These are phyloP conservation scores for Myotis myotis DNA, from an alignment of 2,797 vertebrate species.

Conservation along the genomic window DNA sequence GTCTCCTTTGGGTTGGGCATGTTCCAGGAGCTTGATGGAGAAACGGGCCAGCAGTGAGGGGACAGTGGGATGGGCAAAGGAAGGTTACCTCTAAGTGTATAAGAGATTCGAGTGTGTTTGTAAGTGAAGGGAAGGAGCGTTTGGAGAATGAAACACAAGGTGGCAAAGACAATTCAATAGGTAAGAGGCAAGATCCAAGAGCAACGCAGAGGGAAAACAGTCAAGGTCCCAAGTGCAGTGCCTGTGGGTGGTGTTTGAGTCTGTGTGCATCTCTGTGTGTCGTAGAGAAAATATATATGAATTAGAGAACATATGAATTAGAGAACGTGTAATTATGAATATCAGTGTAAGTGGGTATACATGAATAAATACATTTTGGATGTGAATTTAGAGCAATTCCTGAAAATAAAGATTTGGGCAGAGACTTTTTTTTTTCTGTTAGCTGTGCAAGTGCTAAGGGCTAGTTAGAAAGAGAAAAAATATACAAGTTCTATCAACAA, in stretches of 20 bases:
- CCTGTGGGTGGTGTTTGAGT: too few species aligned
- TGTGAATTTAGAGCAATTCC: background rate
- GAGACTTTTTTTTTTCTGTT: background rate
- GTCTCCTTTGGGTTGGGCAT: background rate
- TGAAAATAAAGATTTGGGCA: background rate
- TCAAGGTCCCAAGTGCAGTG: background rate
- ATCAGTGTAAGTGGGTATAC: background rate
- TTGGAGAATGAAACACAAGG: background rate
- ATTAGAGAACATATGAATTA: background rate
- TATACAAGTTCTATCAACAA: background rate
- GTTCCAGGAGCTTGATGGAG: background rate
- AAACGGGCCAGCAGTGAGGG: background rate
- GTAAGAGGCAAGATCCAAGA: background rate
- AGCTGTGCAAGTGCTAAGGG: background rate
- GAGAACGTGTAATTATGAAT: background rate
- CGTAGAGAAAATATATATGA: background rate
- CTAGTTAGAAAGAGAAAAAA: background rate
- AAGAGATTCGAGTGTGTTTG: background rate
- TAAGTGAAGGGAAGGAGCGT: background rate
- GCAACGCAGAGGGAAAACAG: background rate
- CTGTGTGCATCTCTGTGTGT: background rate
- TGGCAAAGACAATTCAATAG: background rate
- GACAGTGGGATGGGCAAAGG: background rate
- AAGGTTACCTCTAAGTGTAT: background rate
- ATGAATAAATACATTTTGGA: background rate